Evolutionary conservation across 2,888 invertebrate genomes (phyloP), one percentile per base, ranked within the genome.

Genomic region (Spatulosminthurus flaviceps): DNA sequence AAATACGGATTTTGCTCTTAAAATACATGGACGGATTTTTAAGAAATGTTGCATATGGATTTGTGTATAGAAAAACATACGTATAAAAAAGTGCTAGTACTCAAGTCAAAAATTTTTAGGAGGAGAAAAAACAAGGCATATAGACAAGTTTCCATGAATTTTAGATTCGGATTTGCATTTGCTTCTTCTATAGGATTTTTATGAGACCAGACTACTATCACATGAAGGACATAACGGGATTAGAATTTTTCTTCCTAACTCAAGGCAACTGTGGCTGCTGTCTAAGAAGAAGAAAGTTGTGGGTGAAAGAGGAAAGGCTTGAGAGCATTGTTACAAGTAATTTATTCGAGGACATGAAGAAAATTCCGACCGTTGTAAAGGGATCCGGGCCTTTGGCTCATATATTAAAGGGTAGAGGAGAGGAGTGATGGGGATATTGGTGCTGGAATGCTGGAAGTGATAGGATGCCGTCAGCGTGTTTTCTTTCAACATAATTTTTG

Each of bases 121-220:
- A 19, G 7, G 9, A n/a, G 51, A n/a, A 51, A n/a, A 51, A 51
- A 51, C 51, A 51, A n/a, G 51, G 16, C 9, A 41, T 4, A 51
- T 11, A 51, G 19, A 51, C 51, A 51, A 51, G 7, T 51, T 51
- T 51, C 51, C 51, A 51, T 51, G 51, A 51, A 51, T 51, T 51
- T 51, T 51, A 51, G 51, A 51, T 51, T 51, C 51, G 51, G 51
- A 51, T 51, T 51, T 51, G 51, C 51, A 51, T 51, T 51, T 51
- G 7, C 51, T 19, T 51, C 51, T 19, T 1, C 16, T 19, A 51
- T n/a, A n/a, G n/a, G n/a, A 41, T 51, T 51, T 51, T 51, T 51
- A 51, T 51, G 51, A 51, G 51, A 19, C n/a, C n/a, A n/a, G n/a
- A n/a, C n/a, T n/a, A n/a, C 51, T 51, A 51, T 51, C 51, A 51